phyloP scores from a whole-genome alignment of 1,140 invertebrate species.

The Eubasilissa regina region DNA sequence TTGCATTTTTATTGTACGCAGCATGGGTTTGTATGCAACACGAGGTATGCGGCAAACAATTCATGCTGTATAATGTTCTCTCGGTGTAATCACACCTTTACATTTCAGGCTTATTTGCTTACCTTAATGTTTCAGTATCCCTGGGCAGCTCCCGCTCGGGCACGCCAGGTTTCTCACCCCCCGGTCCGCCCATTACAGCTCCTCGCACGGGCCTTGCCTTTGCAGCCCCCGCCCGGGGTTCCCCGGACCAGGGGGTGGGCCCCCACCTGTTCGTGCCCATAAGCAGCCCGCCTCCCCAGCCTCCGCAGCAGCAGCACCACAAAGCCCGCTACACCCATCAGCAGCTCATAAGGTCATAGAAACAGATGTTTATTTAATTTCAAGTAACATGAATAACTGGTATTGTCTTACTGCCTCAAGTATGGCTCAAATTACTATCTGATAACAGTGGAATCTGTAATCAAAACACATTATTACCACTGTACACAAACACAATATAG shows the following conservation, averaged over 20 bases:
- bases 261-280: conserved; percentile 90
- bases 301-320: conserved; percentile 64
- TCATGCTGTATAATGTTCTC: no score
- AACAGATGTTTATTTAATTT: no score
- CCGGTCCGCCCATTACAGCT: conserved; percentile 66
- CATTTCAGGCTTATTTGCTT: no score
- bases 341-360: conserved; percentile 79
- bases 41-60: no score
- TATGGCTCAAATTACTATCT: not conserved
- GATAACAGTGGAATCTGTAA: not conserved
- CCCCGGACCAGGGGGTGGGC: conserved; percentile 70
- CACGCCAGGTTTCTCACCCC: conserved; percentile 89
- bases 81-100: no score
- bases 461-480: no score
- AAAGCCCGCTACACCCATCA: conserved; percentile 71
- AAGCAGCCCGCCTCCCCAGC: conserved; percentile 75
- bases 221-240: not conserved
- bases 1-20: no score
- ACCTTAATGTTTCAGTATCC: conserved; percentile 78
- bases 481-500: no score
- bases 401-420: not conserved
- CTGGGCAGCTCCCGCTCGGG: conserved; percentile 92
- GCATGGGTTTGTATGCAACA: no score
- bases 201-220: not conserved
- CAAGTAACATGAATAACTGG: no score